Evolutionary conservation across 2,888 invertebrate species (phyloP), one percentile per base, ranked within the genome.

Genomic region (Smittia aterrima): DNA sequence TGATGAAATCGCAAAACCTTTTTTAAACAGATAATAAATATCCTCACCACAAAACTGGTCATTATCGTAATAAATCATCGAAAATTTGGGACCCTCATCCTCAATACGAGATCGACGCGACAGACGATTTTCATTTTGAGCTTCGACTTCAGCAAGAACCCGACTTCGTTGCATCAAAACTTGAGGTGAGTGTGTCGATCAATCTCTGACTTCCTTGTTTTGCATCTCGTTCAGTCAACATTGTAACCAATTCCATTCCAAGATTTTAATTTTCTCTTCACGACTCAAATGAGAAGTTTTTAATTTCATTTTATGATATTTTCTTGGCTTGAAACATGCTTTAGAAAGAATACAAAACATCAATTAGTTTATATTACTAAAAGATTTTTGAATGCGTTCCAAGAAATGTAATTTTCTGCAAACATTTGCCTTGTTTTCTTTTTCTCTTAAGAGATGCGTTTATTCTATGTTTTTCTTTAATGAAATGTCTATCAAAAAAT

Each of bases 1-100:
- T 73, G 24, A n/a, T n/a, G 16, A 62, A 22, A 54, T 27, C 72
- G 41, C 20, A 66, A 66, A 58, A 41, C 58, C 68, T 38, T 40
- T 32, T 38, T 18, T 25, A 22, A 18, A 66, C 74, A 74, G 74
- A 74, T 53, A 74, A 66, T 74, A 74, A 74, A 74, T 74, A 74
- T 66, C 74, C 74, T 66, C 82, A 82, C 75, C 87, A 87, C 78
- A 86, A 87, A 80, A 88, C 87, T 74, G 89, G 89, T 16, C 89
- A 89, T 79, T 90, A 88, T 80, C 85, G 89, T 47, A 87, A 86
- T 77, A 85, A 85, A 77, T 83, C 84, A 66, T 87, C 87, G 47
- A 84, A 86, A 78, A 84, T 89, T 71, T 91, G 91, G 90, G 90
- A 91, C 80, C 89, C 89, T 1, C 89, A 90, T 83, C 90, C 90